Base-by-base conservation (phyloP, 2,888 invertebrate genomes). In the Pristionchus maxplancki region DNA sequence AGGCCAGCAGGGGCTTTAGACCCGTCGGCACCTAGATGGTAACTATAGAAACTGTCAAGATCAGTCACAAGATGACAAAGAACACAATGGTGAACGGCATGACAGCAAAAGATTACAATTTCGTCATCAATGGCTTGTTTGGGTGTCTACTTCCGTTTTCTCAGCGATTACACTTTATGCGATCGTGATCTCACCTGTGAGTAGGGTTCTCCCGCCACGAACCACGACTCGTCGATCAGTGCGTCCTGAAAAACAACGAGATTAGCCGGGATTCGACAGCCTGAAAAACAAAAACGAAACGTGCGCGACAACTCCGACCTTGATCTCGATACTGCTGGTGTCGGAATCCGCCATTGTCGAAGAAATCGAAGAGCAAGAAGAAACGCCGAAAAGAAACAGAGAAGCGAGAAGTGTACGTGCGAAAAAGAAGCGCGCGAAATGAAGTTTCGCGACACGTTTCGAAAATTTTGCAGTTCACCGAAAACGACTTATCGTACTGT, bases 291-390 rank as follows among this genome's bases (percentile, higher is more conserved):
- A 53, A 20, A 31, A 9, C 13, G 78, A n/a, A 71, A 62, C 44
- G 31, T 50, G 86, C 8, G 71, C 8, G 71, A 50, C 6, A 24
- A 50, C 28, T 71, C 67, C 13, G 5, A 50, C 86, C 71, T 87
- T 50, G 37, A 87, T 58, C 71, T 87, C 86, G 86, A 87, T 87
- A 50, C 86, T 87, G 71, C 71, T 50, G 31, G 86, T 87, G 67
- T 87, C 86, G n/a, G 71, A 87, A 71, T 50, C 67, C 50, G 71
- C 44, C 86, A 87, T 87, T 64, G n/a, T 44, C 31, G 85, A 40
- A 17, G 64, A 64, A 31, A 20, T 44, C 20, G 85, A 64, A n/a
- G 31, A 84, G 58, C 37, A 34, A 58, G 28, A n/a, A 53, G 37
- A 58, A 62, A 17, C 37, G 44, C 17, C 28, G 37, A 62, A 20